Evolutionary conservation across 92 coral and sea anemone genomes (phyloP), one percentile per base, ranked within the genome.

Genomic region (Epizoanthus rinbou): DNA sequence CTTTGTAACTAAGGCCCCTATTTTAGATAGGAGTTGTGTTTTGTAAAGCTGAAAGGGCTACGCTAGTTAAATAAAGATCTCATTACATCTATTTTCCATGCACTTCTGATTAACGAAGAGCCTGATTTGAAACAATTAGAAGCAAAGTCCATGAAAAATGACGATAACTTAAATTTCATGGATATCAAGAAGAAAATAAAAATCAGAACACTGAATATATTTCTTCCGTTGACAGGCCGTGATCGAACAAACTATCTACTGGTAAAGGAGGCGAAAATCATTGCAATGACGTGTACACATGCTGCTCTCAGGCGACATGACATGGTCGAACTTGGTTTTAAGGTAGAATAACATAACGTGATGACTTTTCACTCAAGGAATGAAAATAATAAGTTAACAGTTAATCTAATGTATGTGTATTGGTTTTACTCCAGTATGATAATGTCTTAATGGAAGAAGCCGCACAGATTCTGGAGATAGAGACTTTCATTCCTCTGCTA

Each of bases 281-380:
- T 96, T 13, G 99, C 99, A 37, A 96, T 96, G 99, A 96, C 99
- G 23, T 96, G 99, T 80, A 96, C 99, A 4, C 99, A 96, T 74
- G 99, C 99, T 25, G 99, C 99, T 21, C 92, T 96, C 41, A 91
- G 95, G 72, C 80, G 99, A 83, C 79, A 95, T 45, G 99, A 96
- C 85, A 90, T 96, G 62, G 98, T 94, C 62, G 94, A 96, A 62
- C 91, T 91, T 16, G 97, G 99, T 4, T 96, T 96, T 69, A 96
- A 96, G 99, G 99, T 86, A 18, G 47, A 64, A 33, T 11, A 41
- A 21, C 58, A 43, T 6, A 9, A 45, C 18, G 7, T 54, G 79
- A 14, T 54, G 21, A 21, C 18, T 9, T 63, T 64, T 23, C 18
- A 9, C 47, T 3, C 15, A 3, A 11, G 69, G 18, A 14, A 25